Evolutionary conservation across 2,113 vertebrate species (phyloP).

Genomic region (Fulmarus glacialis): DNA sequence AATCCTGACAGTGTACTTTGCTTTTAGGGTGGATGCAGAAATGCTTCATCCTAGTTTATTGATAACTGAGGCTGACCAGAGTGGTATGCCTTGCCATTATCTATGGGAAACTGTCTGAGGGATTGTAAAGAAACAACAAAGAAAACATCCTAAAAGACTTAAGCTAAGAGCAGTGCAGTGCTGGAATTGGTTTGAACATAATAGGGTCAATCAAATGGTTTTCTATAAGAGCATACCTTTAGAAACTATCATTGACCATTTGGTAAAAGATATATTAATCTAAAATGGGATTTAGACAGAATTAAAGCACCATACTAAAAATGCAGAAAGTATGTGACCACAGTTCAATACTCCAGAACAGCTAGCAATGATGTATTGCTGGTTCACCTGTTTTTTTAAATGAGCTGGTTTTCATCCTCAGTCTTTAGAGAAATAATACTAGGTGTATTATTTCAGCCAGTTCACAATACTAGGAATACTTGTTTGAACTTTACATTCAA

Average conservation of each 20-base stretch:
- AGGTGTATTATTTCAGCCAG: neutral
- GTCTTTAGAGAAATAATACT: neutral
- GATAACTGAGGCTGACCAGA: neutral
- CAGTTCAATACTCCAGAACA: neutral
- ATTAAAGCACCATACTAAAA: neutral
- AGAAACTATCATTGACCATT: neutral
- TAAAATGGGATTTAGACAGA: neutral
- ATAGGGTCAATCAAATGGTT: neutral
- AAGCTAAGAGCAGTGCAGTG: neutral
- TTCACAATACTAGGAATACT: neutral
- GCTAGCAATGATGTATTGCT: neutral
- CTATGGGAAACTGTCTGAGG: neutral
- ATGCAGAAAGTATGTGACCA: neutral
- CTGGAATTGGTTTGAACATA: neutral
- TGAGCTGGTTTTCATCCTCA: neutral
- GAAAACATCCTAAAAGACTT: neutral
- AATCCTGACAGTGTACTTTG: neutral
- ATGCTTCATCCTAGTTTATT: neutral
- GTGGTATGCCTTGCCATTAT: neutral
- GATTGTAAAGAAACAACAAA: neutral
- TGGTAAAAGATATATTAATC: neutral
- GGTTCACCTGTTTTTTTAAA: neutral
- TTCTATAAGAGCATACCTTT: neutral
- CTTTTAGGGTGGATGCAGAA: neutral
- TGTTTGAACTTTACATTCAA: neutral